Evolutionary conservation across 2,797 vertebrate species (phyloP), one percentile per base, ranked within the genome.

Genomic region (Erpetoichthys calabaricus): DNA sequence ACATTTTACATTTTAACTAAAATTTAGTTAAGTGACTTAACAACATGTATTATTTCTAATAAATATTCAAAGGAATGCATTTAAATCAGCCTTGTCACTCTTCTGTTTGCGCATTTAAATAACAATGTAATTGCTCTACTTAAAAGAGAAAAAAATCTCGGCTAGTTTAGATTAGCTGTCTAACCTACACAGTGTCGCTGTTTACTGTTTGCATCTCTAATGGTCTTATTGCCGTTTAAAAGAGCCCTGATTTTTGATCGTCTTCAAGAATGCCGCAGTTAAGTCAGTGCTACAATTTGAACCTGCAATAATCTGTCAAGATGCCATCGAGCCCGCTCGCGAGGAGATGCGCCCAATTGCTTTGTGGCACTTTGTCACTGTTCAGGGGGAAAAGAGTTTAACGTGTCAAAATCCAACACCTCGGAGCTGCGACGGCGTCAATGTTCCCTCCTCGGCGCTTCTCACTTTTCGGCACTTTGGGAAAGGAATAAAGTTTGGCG

Each of bases 41-140:
- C 81, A 84, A 85, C 84, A 84, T 87, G 83, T 86, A 87, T 87
- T 87, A 87, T 86, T 85, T 85, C 84, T 88, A 85, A 86, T 87
- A 88, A 87, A 87, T 88, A 87, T 88, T 86, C 83, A 87, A 79
- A 83, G 81, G 83, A 84, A 81, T 83, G 80, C 83, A 83, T 86
- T 87, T 86, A 86, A 88, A 86, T 82, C 86, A 86, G 82, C 77
- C 75, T 83, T 73, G 79, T 84, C 79, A 76, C 84, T 85, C 79
- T 84, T 49, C 77, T 84, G 85, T 81, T 78, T 80, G 77, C 77
- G 81, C 78, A 87, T 87, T 86, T 86, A 85, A 86, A 87, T 87
- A 85, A 85, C 84, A 82, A 79, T 85, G 82, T 87, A 87, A 87
- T 87, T 87, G 82, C 83, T 80, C 79, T 83, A 73, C 80, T 79